Percentiles rank a stretch among this genome's conserved stretches.
phyloP scores from a whole-genome alignment of 2,888 invertebrate genomes.

The Vesta saturnalis region DNA sequence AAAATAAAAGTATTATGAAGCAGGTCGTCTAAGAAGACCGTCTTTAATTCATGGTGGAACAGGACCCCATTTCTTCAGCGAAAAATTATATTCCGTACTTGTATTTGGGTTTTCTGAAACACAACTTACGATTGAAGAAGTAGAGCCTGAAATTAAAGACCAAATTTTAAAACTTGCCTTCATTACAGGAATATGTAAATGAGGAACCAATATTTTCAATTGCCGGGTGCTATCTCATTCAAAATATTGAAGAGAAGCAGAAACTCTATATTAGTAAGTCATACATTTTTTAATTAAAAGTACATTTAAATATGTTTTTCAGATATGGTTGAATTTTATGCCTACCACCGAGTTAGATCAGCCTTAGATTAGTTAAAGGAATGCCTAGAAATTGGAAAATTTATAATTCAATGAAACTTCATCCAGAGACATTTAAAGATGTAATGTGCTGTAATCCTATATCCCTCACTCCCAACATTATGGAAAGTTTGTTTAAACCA shows the following conservation, averaged over 20 bases:
- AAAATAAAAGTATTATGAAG: neutral
- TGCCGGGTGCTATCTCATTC: neutral
- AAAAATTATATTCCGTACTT: slow-evolving; percentile 30
- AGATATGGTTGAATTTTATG: slow-evolving; percentile 23
- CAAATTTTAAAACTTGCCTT: neutral
- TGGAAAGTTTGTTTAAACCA: neutral
- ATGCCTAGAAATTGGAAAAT: slow-evolving; percentile 12
- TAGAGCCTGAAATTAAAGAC: neutral
- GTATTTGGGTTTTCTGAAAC: slow-evolving; percentile 8
- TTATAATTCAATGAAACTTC: slow-evolving; percentile 13
- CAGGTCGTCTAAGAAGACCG: slow-evolving; percentile 36
- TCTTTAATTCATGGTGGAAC: slow-evolving; percentile 41
- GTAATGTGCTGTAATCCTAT: neutral
- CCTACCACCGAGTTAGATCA: slow-evolving; percentile 12
- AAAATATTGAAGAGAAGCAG: neutral
- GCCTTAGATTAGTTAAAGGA: slow-evolving; percentile 15
- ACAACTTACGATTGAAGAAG: neutral
- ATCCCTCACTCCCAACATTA: neutral
- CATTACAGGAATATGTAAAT: slow-evolving; percentile 1
- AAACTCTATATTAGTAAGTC: slow-evolving; percentile 6
- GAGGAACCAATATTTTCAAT: slow-evolving; percentile 1
- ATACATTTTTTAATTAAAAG: slow-evolving; percentile 9
- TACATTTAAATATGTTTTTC: slow-evolving; percentile 7
- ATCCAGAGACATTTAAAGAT: slow-evolving; percentile 15
- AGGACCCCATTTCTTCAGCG: slow-evolving; percentile 38